Percentiles rank a stretch among this genome's conserved stretches.
Evolutionary conservation across 2,113 vertebrate genomes (phyloP).

Genomic region (Gasterosteus aculeatus): DNA sequence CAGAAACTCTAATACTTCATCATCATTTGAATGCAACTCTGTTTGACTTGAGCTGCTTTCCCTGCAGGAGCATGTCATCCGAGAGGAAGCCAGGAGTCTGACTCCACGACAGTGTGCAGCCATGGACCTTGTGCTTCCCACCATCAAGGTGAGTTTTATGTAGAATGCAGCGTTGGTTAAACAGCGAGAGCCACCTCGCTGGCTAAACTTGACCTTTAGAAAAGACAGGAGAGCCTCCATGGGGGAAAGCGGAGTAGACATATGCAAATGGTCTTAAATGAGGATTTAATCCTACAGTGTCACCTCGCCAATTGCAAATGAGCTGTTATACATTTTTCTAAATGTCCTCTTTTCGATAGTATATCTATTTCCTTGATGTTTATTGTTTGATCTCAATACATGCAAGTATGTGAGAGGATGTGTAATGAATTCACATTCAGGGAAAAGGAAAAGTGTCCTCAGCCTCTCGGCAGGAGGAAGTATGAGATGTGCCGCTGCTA

Average conservation of each 20-base stretch:
- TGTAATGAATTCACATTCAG: conserved; percentile 4
- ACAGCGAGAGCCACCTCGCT: not conserved
- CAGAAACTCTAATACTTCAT: not conserved
- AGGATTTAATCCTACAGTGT: not conserved
- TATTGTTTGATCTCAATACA: not conserved
- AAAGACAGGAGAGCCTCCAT: conserved; percentile 5
- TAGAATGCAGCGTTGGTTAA: not conserved
- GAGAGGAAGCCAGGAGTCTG: conserved; percentile 93
- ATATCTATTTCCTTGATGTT: not conserved
- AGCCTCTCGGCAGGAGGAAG: conserved; percentile 4
- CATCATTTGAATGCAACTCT: not conserved
- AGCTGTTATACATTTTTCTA: not conserved
- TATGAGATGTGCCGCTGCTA: conserved; percentile 6
- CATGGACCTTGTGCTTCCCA: conserved; percentile 94
- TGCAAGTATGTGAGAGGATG: not conserved
- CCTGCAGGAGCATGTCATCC: conserved; percentile 90
- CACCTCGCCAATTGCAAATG: not conserved
- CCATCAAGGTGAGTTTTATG: conserved; percentile 89
- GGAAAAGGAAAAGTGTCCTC: conserved; percentile 3
- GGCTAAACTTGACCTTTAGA: conserved; percentile 27
- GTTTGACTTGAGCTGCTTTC: conserved; percentile 19
- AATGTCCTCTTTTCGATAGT: not conserved
- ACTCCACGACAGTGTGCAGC: conserved; percentile 90
- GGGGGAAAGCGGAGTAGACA: not conserved
- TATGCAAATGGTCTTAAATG: conserved; percentile 12